Evolutionary conservation across 2,888 invertebrate species (phyloP), one percentile per base, ranked within the genome.

Genomic region (Frankliniella intonsa): DNA sequence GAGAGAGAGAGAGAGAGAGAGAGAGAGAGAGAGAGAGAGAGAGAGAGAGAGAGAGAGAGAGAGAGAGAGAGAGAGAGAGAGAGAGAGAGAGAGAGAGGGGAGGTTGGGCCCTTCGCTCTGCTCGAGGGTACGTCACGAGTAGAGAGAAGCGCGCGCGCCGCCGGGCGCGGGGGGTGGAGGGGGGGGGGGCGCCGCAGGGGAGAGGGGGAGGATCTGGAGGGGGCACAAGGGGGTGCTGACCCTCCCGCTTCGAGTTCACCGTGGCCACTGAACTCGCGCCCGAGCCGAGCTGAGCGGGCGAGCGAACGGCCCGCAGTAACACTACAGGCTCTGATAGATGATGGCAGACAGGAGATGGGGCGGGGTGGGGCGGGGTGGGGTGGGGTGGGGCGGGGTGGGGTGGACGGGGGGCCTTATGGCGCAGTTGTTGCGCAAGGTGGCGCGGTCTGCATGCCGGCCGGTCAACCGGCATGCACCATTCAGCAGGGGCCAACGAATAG

Each of bases 181-280:
- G n/a, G n/a, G n/a, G n/a, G 38, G 38, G 55, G 3, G 55, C 14
- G 69, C 22, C 69, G n/a, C 22, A 9, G 69, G 69, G 69, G 69
- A 22, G 9, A 11, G 69, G 11, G 11, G 69, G 69, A 8, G 69
- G 69, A 1, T 3, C 17, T 11, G 69, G n/a, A 11, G 69, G 69
- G 69, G 69, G 22, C 0, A 22, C 14, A 22, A n/a, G 69, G 69
- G 69, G 69, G 69, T 76, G 69, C 69, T 76, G 69, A 76, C 69
- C 69, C 69, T 76, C 69, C 9, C 69, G 25, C 69, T 76, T 22
- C 69, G 69, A 25, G 69, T 76, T 76, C 69, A 25, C 69, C 69
- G 69, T 76, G 69, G 69, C 25, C 69, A 76, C 69, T 76, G 69
- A 76, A 76, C 69, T 76, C 69, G 25, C 38, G 38, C 38, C 38